phyloP scores from a whole-genome alignment of 2,888 invertebrate genomes.

The Acanthosepion esculentum region DNA sequence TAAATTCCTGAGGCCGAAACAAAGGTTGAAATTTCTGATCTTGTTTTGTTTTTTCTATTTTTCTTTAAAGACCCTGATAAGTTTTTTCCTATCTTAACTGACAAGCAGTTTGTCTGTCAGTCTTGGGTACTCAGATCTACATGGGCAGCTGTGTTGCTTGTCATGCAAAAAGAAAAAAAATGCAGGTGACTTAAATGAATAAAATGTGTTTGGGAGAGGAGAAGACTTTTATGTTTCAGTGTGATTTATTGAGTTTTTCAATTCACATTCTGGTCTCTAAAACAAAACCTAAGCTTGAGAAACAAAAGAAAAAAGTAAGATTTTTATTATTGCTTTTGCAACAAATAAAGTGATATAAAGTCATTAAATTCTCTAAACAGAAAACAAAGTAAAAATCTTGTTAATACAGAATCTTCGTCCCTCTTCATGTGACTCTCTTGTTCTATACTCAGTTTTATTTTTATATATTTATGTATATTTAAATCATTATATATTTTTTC shows the following conservation, averaged over 20 bases:
- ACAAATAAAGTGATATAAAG: too few relatives aligned
- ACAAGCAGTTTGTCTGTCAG: neutral
- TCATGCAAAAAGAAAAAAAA: neutral
- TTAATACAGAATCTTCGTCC: too few relatives aligned
- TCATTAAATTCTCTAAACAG: too few relatives aligned
- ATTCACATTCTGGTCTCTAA: neutral
- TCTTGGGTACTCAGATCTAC: neutral
- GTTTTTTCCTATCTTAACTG: neutral
- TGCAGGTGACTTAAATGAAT: neutral
- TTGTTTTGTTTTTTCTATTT: too few relatives aligned
- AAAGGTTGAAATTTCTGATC: neutral
- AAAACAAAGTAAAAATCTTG: too few relatives aligned
- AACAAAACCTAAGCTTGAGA: neutral
- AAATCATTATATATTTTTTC: too few relatives aligned
- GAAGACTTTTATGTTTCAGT: neutral
- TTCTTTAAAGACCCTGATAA: neutral
- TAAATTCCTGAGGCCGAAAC: neutral
- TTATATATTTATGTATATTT: too few relatives aligned
- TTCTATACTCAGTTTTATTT: too few relatives aligned
- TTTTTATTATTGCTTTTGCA: too few relatives aligned
- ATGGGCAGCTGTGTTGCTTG: conserved; percentile 3
- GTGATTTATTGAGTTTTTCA: neutral
- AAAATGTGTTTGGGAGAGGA: neutral
- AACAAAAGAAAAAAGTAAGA: neutral
- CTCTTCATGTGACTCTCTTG: too few relatives aligned